phyloP scores from a whole-genome alignment of 2,797 vertebrate genomes.

The Protonibea diacanthus region DNA sequence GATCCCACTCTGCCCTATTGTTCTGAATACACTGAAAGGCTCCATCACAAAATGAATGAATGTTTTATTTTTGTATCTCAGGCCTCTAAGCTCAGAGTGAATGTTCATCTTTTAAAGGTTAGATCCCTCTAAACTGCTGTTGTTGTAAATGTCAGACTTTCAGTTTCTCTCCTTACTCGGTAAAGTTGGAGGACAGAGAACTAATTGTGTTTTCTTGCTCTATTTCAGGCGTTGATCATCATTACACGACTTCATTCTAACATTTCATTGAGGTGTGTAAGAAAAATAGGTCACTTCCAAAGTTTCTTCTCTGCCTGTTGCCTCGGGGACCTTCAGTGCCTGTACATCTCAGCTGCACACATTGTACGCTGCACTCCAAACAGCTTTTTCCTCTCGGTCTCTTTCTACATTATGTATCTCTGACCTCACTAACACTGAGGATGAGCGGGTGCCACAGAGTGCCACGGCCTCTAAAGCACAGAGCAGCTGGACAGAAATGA shows the following conservation, averaged over 20 bases:
- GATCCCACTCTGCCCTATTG: conserved; percentile 1
- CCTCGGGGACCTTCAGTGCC: conserved; percentile 51
- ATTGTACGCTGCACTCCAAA: conserved; percentile 66
- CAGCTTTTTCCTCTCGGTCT: conserved; percentile 33
- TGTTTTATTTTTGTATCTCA: conserved; percentile 56
- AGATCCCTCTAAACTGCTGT: conserved; percentile 68
- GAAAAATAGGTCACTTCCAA: conserved; percentile 69
- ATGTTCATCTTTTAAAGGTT: conserved; percentile 76
- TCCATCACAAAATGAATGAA: conserved; percentile 34
- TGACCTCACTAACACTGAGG: conserved; percentile 44
- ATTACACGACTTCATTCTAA: conserved; percentile 27
- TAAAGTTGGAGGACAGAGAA: conserved; percentile 5
- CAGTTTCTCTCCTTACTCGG: conserved; percentile 7
- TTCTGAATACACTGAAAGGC: conserved; percentile 28
- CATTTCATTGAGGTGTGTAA: conserved; percentile 51
- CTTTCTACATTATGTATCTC: conserved; percentile 67
- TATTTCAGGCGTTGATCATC: conserved; percentile 12
- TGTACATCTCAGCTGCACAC: conserved; percentile 63
- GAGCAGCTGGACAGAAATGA: conserved; percentile 35
- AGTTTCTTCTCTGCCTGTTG: conserved; percentile 58
- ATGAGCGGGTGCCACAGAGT: conserved; percentile 32
- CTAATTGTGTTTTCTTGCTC: conserved; percentile 14
- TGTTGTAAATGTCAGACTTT: conserved; percentile 71
- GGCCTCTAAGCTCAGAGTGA: conserved; percentile 55
- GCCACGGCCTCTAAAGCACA: conserved; percentile 19